A percentile compares a stretch with the other conserved stretches of the same genome.
These are phyloP conservation scores for Agrenia bidenticulata DNA, from an alignment of 2,888 invertebrate genomes.

Conservation along the genomic window DNA sequence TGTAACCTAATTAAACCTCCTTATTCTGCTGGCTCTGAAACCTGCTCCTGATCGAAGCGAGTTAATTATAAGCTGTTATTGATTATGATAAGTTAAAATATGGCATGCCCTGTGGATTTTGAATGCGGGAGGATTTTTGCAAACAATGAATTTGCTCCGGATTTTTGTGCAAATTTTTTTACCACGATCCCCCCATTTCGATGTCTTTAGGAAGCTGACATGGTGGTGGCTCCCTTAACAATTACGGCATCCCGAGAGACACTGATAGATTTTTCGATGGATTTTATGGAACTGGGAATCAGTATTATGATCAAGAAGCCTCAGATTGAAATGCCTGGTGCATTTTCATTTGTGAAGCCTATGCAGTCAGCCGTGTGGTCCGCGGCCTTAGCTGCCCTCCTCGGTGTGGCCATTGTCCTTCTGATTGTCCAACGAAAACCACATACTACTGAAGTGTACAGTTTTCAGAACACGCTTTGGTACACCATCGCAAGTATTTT, in stretches of 20 bases:
- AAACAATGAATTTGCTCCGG: neutral
- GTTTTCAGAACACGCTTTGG: constrained; percentile 52
- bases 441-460: constrained; percentile 20
- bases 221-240: constrained; percentile 85
- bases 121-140: constrained; percentile 12
- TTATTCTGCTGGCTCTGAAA: too few species aligned
- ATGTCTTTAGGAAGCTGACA: constrained; percentile 71
- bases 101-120: neutral
- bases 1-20: too few species aligned
- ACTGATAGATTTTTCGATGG: constrained; percentile 95
- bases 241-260: constrained; percentile 88
- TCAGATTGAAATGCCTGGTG: constrained; percentile 68
- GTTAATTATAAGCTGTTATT: too few species aligned
- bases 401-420: constrained; percentile 50
- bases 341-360: constrained; percentile 68
- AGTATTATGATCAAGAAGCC: constrained; percentile 78
- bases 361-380: constrained; percentile 51
- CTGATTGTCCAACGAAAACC: constrained; percentile 50
- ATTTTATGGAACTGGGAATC: constrained; percentile 91
- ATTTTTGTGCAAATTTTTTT: constrained; percentile 7
- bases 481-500: constrained; percentile 53
- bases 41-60: too few species aligned
- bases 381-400: constrained; percentile 45
- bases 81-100: too few species aligned
- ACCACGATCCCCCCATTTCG: constrained; percentile 15